These are phyloP conservation scores for Sepioteuthis lessoniana DNA, from an alignment of 2,888 invertebrate species.

Conservation along the genomic window DNA sequence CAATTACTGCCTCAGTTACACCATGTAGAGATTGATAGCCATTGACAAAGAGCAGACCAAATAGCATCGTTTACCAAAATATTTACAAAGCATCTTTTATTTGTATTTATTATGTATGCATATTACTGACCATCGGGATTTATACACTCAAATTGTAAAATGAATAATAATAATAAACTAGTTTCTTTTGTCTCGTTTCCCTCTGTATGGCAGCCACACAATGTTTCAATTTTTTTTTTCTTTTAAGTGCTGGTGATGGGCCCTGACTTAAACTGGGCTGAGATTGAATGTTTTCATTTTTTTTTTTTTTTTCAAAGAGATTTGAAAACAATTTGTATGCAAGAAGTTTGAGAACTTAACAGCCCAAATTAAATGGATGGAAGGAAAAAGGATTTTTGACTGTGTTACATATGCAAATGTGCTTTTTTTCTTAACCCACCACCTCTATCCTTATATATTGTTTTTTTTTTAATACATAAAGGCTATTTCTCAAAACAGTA, in stretches of 20 bases:
- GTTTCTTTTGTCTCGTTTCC: neutral
- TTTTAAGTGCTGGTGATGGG: neutral
- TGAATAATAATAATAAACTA: neutral
- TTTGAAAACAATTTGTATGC: neutral
- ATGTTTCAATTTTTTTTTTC: neutral
- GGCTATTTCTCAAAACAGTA: too few relatives aligned
- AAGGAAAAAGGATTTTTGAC: neutral
- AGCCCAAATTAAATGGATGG: neutral
- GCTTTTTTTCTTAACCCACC: neutral
- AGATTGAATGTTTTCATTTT: neutral
- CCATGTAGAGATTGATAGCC: neutral
- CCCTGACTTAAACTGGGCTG: neutral
- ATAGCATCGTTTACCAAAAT: neutral
- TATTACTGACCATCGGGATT: neutral
- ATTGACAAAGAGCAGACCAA: neutral
- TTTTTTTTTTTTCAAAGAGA: neutral
- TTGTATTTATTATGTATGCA: neutral
- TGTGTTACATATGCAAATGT: neutral
- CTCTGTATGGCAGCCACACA: neutral
- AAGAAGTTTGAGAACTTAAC: neutral
- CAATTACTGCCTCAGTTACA: neutral
- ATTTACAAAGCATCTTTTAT: constrained; percentile 9
- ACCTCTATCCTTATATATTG: neutral
- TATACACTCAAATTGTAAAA: neutral
- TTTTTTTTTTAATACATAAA: too few relatives aligned